phyloP scores from a whole-genome alignment of 2,113 vertebrate genomes.

The Malurus melanocephalus region DNA sequence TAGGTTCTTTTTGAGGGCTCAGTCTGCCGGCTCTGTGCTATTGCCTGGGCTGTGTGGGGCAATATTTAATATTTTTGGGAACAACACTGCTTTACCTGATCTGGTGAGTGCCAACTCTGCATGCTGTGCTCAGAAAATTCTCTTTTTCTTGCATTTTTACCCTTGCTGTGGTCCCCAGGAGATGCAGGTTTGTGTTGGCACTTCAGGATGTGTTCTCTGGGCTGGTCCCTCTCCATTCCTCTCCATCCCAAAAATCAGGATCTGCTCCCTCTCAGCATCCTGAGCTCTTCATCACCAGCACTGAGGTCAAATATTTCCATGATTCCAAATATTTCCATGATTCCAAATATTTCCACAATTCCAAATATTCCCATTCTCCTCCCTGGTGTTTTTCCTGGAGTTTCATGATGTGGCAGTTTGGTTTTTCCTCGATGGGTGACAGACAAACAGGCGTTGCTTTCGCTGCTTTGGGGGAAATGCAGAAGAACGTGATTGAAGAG shows the following conservation, averaged over 20 bases:
- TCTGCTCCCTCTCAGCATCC: background rate
- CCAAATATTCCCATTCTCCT: too few species aligned
- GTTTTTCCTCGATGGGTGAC: background rate
- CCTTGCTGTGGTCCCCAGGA: background rate
- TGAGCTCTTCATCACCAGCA: background rate
- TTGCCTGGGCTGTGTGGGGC: background rate
- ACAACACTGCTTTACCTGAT: background rate
- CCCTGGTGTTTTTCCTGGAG: background rate
- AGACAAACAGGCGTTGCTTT: background rate
- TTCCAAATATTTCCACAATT: too few species aligned
- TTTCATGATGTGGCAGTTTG: background rate
- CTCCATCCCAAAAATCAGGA: rapidly evolving
- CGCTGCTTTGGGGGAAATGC: background rate
- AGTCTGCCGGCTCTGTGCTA: background rate
- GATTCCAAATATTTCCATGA: background rate
- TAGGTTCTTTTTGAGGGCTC: background rate
- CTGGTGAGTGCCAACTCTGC: background rate
- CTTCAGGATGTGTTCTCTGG: rapidly evolving
- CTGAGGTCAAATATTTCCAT: rapidly evolving
- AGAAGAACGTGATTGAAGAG: background rate
- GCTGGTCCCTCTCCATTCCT: background rate
- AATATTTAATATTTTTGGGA: background rate
- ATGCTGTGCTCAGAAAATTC: rapidly evolving
- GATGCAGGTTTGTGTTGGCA: background rate
- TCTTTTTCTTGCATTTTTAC: background rate